Evolutionary conservation across 2,113 vertebrate genomes (phyloP).

Genomic region (Dasyprocta punctata): DNA sequence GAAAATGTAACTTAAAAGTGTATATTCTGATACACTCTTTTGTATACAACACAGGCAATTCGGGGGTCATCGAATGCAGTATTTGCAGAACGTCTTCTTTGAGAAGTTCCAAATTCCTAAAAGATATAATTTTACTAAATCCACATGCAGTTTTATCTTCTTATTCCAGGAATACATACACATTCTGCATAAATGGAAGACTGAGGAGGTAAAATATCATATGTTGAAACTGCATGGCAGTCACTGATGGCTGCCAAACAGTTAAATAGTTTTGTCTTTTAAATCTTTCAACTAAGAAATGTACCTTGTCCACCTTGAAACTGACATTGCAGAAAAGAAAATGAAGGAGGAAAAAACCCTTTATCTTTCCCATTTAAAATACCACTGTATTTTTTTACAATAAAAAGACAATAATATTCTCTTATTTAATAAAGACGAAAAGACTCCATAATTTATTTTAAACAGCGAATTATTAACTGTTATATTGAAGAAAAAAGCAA

Average conservation of each 20-base stretch:
- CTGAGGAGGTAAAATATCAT: background rate
- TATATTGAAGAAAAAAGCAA: conserved; percentile 4
- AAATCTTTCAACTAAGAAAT: conserved; percentile 36
- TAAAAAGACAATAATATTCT: background rate
- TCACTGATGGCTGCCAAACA: background rate
- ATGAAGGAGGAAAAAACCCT: background rate
- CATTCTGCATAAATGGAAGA: background rate
- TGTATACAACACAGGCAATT: background rate
- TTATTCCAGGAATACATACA: conserved; percentile 29
- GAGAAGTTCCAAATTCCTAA: conserved; percentile 50
- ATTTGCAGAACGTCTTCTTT: conserved; percentile 49
- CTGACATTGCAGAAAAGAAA: background rate
- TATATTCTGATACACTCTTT: conserved; percentile 8
- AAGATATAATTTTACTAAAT: conserved; percentile 38
- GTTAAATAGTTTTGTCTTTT: conserved; percentile 27
- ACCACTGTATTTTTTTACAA: background rate
- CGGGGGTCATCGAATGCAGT: conserved; percentile 19
- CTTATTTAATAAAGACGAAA: background rate
- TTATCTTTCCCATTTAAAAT: background rate
- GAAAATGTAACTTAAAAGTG: conserved; percentile 42
- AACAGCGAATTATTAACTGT: background rate
- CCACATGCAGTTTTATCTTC: conserved; percentile 37
- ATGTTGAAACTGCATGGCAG: background rate
- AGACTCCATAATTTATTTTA: background rate
- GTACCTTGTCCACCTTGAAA: background rate